Base-by-base conservation (phyloP, 2,888 invertebrate species). In the Adineta ricciae region DNA sequence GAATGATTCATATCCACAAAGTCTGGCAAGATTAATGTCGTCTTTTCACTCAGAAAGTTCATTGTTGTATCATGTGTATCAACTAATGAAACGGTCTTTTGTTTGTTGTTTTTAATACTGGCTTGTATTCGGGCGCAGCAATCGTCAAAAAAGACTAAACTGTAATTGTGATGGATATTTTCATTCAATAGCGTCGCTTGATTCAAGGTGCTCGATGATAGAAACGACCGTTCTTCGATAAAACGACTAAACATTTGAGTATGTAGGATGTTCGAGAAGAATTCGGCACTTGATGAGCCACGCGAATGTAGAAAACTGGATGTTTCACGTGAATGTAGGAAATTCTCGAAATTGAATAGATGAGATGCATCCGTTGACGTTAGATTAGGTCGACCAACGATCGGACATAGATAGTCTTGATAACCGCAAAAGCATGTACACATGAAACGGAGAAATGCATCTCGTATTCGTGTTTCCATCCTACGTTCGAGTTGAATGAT, bases 221-320 rank as follows among this genome's bases (percentile, higher is more conserved):
- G 96, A 91, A 99, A 98, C 87, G 97, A 97, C 36, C 98, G 93
- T 90, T 99, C 99, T 91, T 99, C 98, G 87, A 99, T 97, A 91
- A 99, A 99, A 84, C 97, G 93, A 87, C 95, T 96, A 91, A 97
- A 98, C 94, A 96, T 96, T 91, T 98, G 97, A 1, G 97, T 98
- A 88, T 94, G 94, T 93, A 96, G 94, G 89, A 97, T 92, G 87
- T 95, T 92, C 52, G 93, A 93, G 91, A 94, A 97, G 92, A 97
- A 97, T 89, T 95, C 91, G 86, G 91, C 90, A 88, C 91, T 91
- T 19, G 89, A 88, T 86, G 89, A 89, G 86, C 90, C 90, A 83
- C 90, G 87, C 85, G 89, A 90, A 87, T 90, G 90, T 78, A 90
- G 86, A 87, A 90, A 90, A 19, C 88, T 90, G 11, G 89, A 87